phyloP scores from a whole-genome alignment of 2,113 vertebrate species.

The Rhizomys pruinosus region DNA sequence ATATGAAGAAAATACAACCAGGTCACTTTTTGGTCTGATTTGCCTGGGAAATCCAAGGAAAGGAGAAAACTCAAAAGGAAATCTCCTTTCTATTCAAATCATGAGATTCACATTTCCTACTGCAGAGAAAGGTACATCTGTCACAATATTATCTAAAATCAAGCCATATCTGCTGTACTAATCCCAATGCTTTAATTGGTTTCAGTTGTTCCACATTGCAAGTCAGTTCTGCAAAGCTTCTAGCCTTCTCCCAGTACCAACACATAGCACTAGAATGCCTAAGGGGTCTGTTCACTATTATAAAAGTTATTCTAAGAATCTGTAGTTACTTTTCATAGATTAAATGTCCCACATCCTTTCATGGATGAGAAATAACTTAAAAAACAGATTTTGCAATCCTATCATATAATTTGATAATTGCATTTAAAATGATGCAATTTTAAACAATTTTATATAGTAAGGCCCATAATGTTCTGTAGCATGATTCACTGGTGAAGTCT shows the following conservation, averaged over 20 bases:
- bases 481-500: background rate
- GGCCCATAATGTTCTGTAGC: background rate
- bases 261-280: background rate
- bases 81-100: background rate
- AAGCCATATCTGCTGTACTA: background rate
- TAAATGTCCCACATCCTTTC: background rate
- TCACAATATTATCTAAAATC: background rate
- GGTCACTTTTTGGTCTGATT: background rate
- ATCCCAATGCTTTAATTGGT: background rate
- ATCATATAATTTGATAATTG: background rate
- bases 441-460: background rate
- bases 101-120: background rate
- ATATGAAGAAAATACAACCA: background rate
- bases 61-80: conserved; percentile 2
- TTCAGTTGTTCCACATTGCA: background rate
- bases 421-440: background rate
- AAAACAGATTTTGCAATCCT: background rate
- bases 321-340: background rate
- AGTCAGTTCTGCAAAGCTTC: background rate
- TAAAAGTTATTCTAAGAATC: background rate
- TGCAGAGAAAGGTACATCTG: background rate
- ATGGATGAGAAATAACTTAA: background rate
- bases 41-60: background rate
- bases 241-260: background rate
- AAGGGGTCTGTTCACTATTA: background rate